Base-by-base conservation (phyloP, 2,797 vertebrate genomes). In the Rhinichthys osculus region DNA sequence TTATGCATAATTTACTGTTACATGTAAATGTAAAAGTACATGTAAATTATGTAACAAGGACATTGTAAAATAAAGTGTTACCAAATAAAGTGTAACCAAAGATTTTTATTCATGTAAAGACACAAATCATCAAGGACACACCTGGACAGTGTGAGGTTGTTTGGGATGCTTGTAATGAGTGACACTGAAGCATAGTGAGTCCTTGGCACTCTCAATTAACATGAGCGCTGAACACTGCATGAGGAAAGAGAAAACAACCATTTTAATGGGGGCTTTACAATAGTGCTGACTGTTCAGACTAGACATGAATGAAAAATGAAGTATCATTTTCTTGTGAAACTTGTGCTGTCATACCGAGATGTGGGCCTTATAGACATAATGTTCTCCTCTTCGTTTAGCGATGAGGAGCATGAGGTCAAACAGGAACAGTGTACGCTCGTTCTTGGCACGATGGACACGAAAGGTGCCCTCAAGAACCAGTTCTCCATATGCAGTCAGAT, bases 381-480 rank as follows among this genome's bases (percentile, higher is more conserved):
- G 97, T 23, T 99, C 97, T 0, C 96, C 97, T 0, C 97, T 95
- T 52, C 96, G 97, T 90, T 97, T 98, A 87, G 97, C 97, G 93
- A 99, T 95, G 81, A 99, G 95, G 81, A 99, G 94, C 10, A 95
- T 93, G 81, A 96, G 97, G 87, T 99, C 96, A 0, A 99, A 97
- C 86, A 99, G 96, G 92, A 99, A 98, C 85, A 99, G 96, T 0
- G 97, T 96, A 3, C 97, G 95, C 89, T 98, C 96, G 0, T 96
- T 97, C 85, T 96, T 97, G 38, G 95, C 96, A 0, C 97, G 95
- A 76, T 97, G 96, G 0, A 97, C 93, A 0, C 96, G 96, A 88
- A 99, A 99, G 0, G 96, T 97, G 82, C 97, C 97, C 92, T 99
- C 98, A 79, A 99, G 94, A 54, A 99, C 97, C 50, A 99, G 95